phyloP scores from a whole-genome alignment of 1,140 invertebrate species.

The Branchinecta lynchi region DNA sequence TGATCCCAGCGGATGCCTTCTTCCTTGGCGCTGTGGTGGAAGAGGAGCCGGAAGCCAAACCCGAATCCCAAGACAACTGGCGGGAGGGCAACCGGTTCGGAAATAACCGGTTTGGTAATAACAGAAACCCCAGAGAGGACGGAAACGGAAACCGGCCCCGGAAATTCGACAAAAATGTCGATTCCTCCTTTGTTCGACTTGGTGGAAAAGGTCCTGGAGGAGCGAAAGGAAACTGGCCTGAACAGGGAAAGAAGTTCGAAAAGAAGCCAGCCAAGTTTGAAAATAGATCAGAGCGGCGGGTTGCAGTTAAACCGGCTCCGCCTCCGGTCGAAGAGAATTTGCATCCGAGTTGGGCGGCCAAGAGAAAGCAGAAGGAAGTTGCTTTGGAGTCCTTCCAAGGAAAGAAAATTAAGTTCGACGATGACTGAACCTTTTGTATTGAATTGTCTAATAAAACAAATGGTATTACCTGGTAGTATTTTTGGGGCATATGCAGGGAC shows the following conservation, averaged over 20 bases:
- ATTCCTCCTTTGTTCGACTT: not conserved
- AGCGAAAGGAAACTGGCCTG: too few species aligned
- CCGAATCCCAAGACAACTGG: not conserved
- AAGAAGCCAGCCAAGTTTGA: too few species aligned
- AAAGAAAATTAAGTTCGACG: not conserved
- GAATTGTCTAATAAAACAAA: too few species aligned
- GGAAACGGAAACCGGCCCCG: not conserved
- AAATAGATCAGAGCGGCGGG: too few species aligned
- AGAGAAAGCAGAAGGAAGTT: slow-evolving; percentile 3
- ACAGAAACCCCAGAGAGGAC: too few species aligned
- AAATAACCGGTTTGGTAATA: not conserved
- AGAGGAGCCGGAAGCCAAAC: not conserved
- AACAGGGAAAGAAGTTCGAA: too few species aligned
- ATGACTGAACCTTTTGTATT: not conserved
- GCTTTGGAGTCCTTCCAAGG: not conserved
- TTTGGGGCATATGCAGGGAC: too few species aligned
- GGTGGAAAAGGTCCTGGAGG: not conserved
- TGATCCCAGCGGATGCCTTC: not conserved
- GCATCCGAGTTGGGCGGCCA: not conserved
- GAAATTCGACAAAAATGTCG: not conserved
- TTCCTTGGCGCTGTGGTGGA: not conserved
- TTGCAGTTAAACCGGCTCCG: not conserved
- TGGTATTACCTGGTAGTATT: too few species aligned
- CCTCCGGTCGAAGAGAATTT: not conserved
- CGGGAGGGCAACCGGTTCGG: not conserved